These are phyloP conservation scores for Acanthacorydalis orientalis DNA, from an alignment of 2,888 invertebrate species.

Conservation along the genomic window DNA sequence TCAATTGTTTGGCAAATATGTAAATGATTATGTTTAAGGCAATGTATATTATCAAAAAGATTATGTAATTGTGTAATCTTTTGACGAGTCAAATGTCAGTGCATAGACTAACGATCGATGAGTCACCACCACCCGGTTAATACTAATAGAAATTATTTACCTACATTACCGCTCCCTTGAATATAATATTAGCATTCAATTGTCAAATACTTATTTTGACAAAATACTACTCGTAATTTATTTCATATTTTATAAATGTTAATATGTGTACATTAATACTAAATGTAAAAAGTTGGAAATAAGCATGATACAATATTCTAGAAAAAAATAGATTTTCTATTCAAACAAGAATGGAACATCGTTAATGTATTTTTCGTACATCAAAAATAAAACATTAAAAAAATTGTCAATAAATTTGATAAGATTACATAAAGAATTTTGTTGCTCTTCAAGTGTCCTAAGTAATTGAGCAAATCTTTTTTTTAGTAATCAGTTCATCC, in stretches of 20 bases:
- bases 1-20: too few relatives aligned
- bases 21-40: background rate
- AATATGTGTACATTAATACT: too few relatives aligned
- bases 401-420: background rate
- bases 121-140: constrained; percentile 36
- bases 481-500: background rate
- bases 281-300: too few relatives aligned
- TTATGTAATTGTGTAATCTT: background rate
- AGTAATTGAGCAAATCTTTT: background rate
- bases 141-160: too few relatives aligned
- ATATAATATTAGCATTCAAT: too few relatives aligned
- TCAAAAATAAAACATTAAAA: too few relatives aligned
- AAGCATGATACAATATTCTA: too few relatives aligned
- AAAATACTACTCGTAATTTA: background rate
- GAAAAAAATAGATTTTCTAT: too few relatives aligned
- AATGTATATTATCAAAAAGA: background rate
- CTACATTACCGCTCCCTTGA: too few relatives aligned
- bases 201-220: background rate
- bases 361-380: too few relatives aligned
- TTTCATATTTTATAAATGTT: background rate
- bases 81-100: constrained; percentile 3
- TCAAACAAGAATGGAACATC: too few relatives aligned
- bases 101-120: constrained; percentile 30
- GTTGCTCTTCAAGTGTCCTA: background rate
- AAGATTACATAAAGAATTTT: background rate